Base-by-base conservation (phyloP, 2,113 vertebrate genomes). In the Petrocephalus microphthalmus region DNA sequence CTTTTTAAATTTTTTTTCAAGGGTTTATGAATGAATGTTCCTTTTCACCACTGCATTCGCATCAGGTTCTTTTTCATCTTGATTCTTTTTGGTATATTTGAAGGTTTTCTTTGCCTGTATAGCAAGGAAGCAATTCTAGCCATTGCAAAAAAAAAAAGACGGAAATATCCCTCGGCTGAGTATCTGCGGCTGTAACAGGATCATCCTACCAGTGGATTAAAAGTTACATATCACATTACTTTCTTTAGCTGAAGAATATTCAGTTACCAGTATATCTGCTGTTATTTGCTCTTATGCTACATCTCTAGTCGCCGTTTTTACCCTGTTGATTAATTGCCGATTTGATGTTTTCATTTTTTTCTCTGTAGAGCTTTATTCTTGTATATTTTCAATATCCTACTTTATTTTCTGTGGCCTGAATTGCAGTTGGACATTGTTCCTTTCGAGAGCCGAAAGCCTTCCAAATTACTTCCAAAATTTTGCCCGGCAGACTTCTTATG, bases 11-110 rank as follows among this genome's bases (percentile, higher is more conserved):
- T 45, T 45, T 81, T 33, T 53, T 78, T 47, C 87, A 88, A 67
- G 57, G 60, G 57, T 51, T 67, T 60, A 19, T 45, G 74, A 81
- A 60, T 88, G 84, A 11, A 6, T 54, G 52, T 85, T 85, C 49
- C 13, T 54, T 20, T 85, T 29, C n/a, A 45, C 13, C 52, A 84
- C 49, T 29, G n/a, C 25, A 85, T 56, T 85, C 5, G 7, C 19
- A 20, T 85, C 29, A 10, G 49, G 17, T 33, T 29, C 15, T 33
- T 85, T 53, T 53, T 85, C 84, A 85, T 2, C 29, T 19, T 42
- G 49, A 56, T 54, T 52, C 52, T 54, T 85, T 85, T 54, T 56
- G 84, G 10, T 33, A 49, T 85, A 29, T 85, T 85, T 85, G 84
- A 85, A 33, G 29, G 51, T 56, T 85, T 33, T 52, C 49, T 53